phyloP scores from a whole-genome alignment of 2,888 invertebrate species.

The Globia sparganii region DNA sequence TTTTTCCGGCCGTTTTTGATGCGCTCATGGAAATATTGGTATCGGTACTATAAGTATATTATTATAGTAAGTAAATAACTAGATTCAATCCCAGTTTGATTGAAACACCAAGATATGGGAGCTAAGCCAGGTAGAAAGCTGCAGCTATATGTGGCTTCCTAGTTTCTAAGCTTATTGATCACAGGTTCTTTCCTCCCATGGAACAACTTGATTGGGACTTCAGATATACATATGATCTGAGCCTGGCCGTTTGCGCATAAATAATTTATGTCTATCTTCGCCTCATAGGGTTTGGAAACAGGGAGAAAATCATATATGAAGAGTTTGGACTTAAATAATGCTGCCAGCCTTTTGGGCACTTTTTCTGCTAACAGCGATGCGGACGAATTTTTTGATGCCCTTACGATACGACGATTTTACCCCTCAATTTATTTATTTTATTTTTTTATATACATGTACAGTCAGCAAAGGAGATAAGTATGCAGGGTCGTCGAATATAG shows the following conservation, averaged over 20 bases:
- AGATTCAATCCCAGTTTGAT: constrained; percentile 11
- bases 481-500: too few species aligned
- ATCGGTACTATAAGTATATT: too few species aligned
- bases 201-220: constrained; percentile 29
- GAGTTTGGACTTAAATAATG: neutral
- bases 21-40: too few species aligned
- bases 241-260: constrained; percentile 28
- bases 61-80: neutral
- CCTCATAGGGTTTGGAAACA: neutral
- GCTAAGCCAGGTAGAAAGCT: constrained; percentile 34
- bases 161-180: constrained; percentile 37
- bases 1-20: too few species aligned
- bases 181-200: neutral
- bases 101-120: constrained; percentile 21
- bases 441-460: too few species aligned
- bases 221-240: constrained; percentile 24
- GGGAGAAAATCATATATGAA: neutral
- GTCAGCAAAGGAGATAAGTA: too few species aligned
- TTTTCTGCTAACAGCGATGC: too few species aligned
- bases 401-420: too few species aligned
- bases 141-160: constrained; percentile 8
- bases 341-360: too few species aligned
- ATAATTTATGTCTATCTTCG: constrained; percentile 7
- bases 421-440: fast-evolving
- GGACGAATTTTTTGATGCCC: too few species aligned